Evolutionary conservation across 2,888 invertebrate species (phyloP).

Genomic region (Protodeltote pygarga): DNA sequence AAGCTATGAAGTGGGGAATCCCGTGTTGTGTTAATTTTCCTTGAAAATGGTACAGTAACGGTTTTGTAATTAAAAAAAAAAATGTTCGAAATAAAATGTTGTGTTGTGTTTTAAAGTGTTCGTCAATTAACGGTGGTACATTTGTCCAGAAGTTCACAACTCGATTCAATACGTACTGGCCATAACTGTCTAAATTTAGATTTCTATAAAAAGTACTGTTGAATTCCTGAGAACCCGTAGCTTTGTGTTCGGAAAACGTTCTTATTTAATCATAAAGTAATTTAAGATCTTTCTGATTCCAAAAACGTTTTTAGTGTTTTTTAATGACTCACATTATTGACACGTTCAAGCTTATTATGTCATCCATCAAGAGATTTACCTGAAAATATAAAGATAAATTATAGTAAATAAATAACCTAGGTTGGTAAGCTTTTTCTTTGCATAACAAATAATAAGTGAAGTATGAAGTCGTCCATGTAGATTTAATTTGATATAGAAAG

Average conservation of each 20-base stretch:
- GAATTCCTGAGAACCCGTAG: slow-evolving; percentile 65
- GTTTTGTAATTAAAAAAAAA: too few relatives aligned
- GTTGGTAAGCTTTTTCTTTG: background rate
- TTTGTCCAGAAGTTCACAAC: slow-evolving; percentile 61
- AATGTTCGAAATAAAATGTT: too few relatives aligned
- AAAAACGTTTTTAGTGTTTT: slow-evolving; percentile 12
- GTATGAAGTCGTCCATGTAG: background rate
- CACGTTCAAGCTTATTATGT: slow-evolving; percentile 58
- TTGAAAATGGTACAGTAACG: too few relatives aligned
- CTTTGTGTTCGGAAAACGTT: slow-evolving; percentile 37
- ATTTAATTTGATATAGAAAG: too few relatives aligned
- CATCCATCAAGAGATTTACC: slow-evolving; percentile 50
- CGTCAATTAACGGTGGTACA: slow-evolving; percentile 38
- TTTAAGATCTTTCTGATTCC: slow-evolving; percentile 13
- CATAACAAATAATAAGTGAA: background rate
- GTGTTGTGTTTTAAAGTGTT: slow-evolving; percentile 20
- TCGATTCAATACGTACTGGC: slow-evolving; percentile 58
- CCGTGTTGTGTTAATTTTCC: too few relatives aligned
- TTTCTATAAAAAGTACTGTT: slow-evolving; percentile 70
- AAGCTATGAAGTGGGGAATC: too few relatives aligned
- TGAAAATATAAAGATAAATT: slow-evolving; percentile 47
- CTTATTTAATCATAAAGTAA: slow-evolving; percentile 15
- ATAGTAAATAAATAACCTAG: slow-evolving; percentile 4
- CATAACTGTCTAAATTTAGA: slow-evolving; percentile 71
- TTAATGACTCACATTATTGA: slow-evolving; percentile 52